Evolutionary conservation across 2,888 invertebrate genomes (phyloP), one percentile per base, ranked within the genome.

Genomic region (Agrotis ipsilon): DNA sequence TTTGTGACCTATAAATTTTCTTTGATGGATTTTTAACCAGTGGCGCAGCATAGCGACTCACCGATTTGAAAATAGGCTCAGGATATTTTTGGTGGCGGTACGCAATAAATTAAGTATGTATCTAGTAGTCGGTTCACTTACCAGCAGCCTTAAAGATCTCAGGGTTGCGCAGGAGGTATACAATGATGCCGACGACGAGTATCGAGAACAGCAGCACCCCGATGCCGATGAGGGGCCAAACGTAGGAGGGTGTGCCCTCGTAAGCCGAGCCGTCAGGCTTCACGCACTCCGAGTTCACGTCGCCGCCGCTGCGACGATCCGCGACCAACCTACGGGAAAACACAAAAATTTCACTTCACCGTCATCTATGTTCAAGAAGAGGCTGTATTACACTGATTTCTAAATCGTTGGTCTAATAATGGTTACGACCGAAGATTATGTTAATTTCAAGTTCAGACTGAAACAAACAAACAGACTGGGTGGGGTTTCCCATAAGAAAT

Each of bases 61-160:
- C 27, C 27, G 27, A 32, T 32, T 6, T 32, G 27, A 32, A 6
- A 32, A 4, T 6, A 32, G 5, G 27, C 27, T 32, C 27, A 32
- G 27, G 3, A 32, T 32, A 32, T 7, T 32, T 6, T 32, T 32
- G 32, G 32, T 7, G 32, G 32, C 32, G 7, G 32, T 32, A 7
- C 32, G 32, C 32, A 32, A 32, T 39, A 39, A 9, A 39, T n/a
- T n/a, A n/a, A n/a, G n/a, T n/a, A n/a, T n/a, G 39, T 39, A 32
- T 19, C 16, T 1, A n/a, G n/a, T n/a, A n/a, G 14, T 9, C 11
- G n/a, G 32, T 18, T 24, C 7, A 69, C 66, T 51, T 68, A 78
- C 93, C 90, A 21, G 89, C 86, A 32, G 91, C 88, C 74, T 92
- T 92, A 63, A 93, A 88, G 52, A 89, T 89, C 3, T 84, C 87